Conservation (phyloP, 2,797 vertebrate species). For the Galaxias olidus region DNA sequence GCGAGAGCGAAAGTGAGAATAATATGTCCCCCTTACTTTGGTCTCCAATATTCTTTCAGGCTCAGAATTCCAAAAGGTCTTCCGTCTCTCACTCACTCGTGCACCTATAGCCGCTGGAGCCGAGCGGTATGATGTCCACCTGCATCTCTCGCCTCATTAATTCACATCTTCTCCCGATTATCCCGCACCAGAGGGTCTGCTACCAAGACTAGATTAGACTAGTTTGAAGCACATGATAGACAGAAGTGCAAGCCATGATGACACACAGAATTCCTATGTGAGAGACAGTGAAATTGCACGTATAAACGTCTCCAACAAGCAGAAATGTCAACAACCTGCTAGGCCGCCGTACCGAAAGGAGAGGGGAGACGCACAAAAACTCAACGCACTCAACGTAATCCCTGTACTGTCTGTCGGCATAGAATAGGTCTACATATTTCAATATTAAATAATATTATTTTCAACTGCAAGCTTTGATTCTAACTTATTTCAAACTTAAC, state of each 20-base stretch:
- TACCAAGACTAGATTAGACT: constrained; percentile 67
- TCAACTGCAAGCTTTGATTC: no score
- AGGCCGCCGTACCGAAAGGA: neutral
- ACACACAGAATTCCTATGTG: neutral
- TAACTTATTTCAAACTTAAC: no score
- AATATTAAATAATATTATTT: no score
- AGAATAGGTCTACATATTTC: no score
- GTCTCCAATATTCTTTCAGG: neutral
- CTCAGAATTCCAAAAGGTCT: constrained; percentile 9
- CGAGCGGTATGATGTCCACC: constrained; percentile 53
- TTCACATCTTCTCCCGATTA: constrained; percentile 69
- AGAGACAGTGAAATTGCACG: neutral
- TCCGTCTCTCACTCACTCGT: constrained; percentile 42
- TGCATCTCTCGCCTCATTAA: constrained; percentile 72
- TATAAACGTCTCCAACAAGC: constrained; percentile 14
- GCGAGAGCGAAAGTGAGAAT: neutral
- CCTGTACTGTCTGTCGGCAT: no score
- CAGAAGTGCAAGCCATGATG: neutral
- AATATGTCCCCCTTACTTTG: neutral
- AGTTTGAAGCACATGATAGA: constrained; percentile 41
- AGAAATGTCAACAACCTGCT: constrained; percentile 6
- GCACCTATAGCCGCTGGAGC: constrained; percentile 54
- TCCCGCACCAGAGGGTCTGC: constrained; percentile 65
- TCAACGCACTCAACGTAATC: neutral
- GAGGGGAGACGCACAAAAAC: neutral